A percentile compares a stretch with the other conserved stretches of the same genome.
phyloP scores from a whole-genome alignment of 2,797 vertebrate species.

The Notamacropus eugenii region DNA sequence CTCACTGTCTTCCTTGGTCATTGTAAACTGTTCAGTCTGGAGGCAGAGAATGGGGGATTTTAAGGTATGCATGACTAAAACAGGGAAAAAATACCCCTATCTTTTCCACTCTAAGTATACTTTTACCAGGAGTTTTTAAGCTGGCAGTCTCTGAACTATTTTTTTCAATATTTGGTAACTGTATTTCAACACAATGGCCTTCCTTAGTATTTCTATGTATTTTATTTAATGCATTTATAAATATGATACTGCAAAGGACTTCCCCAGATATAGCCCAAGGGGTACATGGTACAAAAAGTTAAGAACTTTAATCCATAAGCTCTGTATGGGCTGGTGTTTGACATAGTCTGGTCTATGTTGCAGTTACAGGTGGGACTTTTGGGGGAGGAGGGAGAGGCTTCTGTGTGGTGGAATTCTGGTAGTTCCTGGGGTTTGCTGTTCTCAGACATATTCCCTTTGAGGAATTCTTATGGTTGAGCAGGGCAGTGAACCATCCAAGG shows the following conservation, averaged over 20 bases:
- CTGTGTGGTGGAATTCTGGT: not conserved
- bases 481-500: not conserved
- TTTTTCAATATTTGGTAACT: not conserved
- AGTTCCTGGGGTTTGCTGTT: not conserved
- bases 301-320: not conserved
- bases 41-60: too few relatives aligned
- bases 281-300: not conserved
- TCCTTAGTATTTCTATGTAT: not conserved
- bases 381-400: not conserved
- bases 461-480: not conserved
- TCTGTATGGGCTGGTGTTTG: not conserved
- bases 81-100: not conserved
- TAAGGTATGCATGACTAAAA: too few relatives aligned
- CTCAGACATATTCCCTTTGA: not conserved
- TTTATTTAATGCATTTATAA: not conserved
- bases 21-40: too few relatives aligned
- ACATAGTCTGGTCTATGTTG: not conserved
- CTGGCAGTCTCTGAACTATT: not conserved
- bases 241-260: not conserved
- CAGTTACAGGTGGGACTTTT: not conserved
- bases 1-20: too few relatives aligned
- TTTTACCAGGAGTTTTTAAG: not conserved
- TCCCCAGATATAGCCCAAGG: not conserved
- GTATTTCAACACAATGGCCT: not conserved
- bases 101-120: not conserved